phyloP scores from a whole-genome alignment of 2,888 invertebrate species.

The Pharmacophagus antenor region DNA sequence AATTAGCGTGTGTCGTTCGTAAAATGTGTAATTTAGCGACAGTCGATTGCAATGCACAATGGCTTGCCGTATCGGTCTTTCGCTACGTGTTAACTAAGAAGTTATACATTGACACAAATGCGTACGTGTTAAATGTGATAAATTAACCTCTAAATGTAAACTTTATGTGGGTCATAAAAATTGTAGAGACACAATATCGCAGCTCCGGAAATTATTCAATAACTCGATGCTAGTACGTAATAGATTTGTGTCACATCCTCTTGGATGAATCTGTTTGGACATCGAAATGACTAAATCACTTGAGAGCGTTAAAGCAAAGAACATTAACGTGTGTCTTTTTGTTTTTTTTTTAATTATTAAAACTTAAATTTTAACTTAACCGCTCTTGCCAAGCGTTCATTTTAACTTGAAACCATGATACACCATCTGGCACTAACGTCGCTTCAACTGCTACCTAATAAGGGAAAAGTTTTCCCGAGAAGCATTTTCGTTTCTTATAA shows the following conservation, averaged over 20 bases:
- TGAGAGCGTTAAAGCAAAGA: not conserved
- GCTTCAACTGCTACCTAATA: not conserved
- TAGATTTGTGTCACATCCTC: not conserved
- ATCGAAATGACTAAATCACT: not conserved
- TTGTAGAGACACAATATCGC: too few relatives aligned
- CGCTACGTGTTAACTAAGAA: too few relatives aligned
- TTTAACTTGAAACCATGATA: not conserved
- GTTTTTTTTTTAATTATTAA: not conserved
- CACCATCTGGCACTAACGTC: not conserved
- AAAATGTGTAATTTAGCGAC: constrained; percentile 23
- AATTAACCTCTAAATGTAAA: too few relatives aligned
- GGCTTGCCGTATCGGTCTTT: not conserved
- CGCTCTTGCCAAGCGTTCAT: not conserved
- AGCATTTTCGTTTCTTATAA: not conserved
- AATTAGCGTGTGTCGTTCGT: constrained; percentile 10
- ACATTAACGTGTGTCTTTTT: not conserved
- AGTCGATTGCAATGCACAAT: not conserved
- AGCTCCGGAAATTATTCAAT: too few relatives aligned
- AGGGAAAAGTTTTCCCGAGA: not conserved
- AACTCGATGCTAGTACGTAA: not conserved
- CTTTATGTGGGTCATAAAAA: too few relatives aligned
- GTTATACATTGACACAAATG: too few relatives aligned
- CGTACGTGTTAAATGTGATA: too few relatives aligned
- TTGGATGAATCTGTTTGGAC: too few relatives aligned
- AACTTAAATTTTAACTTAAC: not conserved